Base-by-base conservation (phyloP, 2,888 invertebrate genomes). In the Diogma glabrata region DNA sequence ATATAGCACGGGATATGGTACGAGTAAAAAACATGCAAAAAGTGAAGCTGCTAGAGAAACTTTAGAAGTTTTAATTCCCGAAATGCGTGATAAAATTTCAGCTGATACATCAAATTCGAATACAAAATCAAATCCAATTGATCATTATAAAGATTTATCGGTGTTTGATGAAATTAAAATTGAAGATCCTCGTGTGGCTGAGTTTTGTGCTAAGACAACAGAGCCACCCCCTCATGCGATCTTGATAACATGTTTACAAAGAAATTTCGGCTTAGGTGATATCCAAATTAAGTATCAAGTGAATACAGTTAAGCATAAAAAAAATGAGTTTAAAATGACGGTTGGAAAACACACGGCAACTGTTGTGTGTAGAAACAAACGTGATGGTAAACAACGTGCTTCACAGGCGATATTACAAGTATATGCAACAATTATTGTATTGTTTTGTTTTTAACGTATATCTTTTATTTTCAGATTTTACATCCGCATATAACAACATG, bases 21-120 rank as follows among this genome's bases (percentile, higher is more conserved):
- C 88, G 52, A 94, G 92, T 70, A 99, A 99, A 71, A 91, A 95
- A 58, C 85, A 87, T 67, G 97, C 97, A 23, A 97, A 97, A 73
- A 82, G 90, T 0, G 90, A 91, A 57, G 96, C 97, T 26, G 94
- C 94, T 0, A 78, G 85, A 52, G 84, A 84, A 57, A 91, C 94
- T 46, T 75, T 95, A 30, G 89, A 89, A 70, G 88, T 94, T 64
- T 75, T 95, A 50, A 91, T 95, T 58, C 94, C 95, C 0, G 88
- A 91, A 74, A 88, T 94, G 82, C 81, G 84, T 56, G 84, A 86
- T 57, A 86, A 87, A 67, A 82, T 87, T 47, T 77, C 78, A 9
- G 76, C 78, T n/a, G 79, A 81, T 22, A 65, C 61, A 30, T 61
- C 63, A 43, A 65, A 64, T 17, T 60, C 60, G 26, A 56, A 40